Evolutionary conservation across 2,797 vertebrate genomes (phyloP).

Genomic region (Pachyuromys duprasi): DNA sequence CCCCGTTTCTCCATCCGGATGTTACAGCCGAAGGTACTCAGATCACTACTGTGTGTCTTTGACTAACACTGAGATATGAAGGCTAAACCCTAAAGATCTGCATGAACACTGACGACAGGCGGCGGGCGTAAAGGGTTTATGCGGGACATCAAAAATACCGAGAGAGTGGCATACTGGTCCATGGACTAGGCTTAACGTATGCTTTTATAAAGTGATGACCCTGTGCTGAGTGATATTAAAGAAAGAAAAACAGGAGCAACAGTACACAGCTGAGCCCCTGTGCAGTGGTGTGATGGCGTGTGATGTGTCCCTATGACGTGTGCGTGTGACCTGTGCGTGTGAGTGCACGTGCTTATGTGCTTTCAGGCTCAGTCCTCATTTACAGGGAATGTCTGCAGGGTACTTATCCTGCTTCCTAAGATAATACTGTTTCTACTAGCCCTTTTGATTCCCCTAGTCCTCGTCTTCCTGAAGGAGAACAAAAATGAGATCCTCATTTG

Average conservation of each 20-base stretch:
- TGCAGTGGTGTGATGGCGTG: constrained; percentile 58
- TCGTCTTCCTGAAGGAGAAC: not conserved
- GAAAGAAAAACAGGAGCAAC: constrained; percentile 57
- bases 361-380: constrained; percentile 53
- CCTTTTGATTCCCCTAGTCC: constrained; percentile 68
- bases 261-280: constrained; percentile 52
- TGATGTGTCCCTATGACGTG: constrained; percentile 38
- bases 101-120: constrained; percentile 83
- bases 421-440: constrained; percentile 68
- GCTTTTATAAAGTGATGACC: constrained; percentile 86
- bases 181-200: constrained; percentile 83
- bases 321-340: not conserved
- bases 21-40: constrained; percentile 83
- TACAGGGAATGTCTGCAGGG: constrained; percentile 13
- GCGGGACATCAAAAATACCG: constrained; percentile 87
- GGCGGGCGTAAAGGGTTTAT: constrained; percentile 76
- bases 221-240: constrained; percentile 80
- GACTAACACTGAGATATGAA: constrained; percentile 85
- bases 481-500: constrained; percentile 62
- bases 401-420: constrained; percentile 5
- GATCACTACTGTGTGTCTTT: constrained; percentile 82
- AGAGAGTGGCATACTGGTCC: constrained; percentile 86
- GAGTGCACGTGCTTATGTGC: constrained; percentile 77
- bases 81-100: constrained; percentile 81
- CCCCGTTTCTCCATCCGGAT: constrained; percentile 81